Evolutionary conservation across 2,797 vertebrate species (phyloP).

Genomic region (Sebastes oblongus): DNA sequence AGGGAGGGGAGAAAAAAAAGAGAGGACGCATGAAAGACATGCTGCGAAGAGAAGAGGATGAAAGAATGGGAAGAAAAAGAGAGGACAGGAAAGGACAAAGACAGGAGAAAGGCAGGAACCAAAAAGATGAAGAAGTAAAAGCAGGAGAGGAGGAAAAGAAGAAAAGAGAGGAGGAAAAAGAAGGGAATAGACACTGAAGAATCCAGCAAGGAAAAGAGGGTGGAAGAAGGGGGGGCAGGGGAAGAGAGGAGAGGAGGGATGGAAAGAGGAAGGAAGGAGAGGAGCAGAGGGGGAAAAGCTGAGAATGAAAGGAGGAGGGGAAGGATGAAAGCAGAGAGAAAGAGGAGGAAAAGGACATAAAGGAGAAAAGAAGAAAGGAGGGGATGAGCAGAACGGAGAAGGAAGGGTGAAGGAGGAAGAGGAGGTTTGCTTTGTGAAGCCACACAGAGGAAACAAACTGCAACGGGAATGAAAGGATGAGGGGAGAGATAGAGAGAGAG

Average conservation of each 20-base stretch:
- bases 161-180: background rate
- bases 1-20: background rate
- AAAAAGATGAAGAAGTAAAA: background rate
- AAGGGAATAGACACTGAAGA: background rate
- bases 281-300: background rate
- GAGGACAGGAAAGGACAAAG: background rate
- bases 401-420: background rate
- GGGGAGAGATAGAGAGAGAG: slow-evolving; percentile 7
- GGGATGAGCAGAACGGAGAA: background rate
- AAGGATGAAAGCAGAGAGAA: background rate
- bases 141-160: background rate
- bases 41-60: background rate
- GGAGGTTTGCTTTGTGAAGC: background rate
- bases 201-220: background rate
- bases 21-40: background rate
- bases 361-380: background rate
- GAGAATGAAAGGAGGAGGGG: too few relatives aligned
- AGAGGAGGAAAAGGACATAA: background rate
- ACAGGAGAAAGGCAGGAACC: background rate
- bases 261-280: background rate
- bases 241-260: background rate
- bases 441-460: background rate
- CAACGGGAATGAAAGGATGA: slow-evolving; percentile 18
- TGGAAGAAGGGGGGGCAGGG: background rate
- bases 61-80: background rate